phyloP scores from a whole-genome alignment of 2,888 invertebrate genomes.

The Tillus elongatus region DNA sequence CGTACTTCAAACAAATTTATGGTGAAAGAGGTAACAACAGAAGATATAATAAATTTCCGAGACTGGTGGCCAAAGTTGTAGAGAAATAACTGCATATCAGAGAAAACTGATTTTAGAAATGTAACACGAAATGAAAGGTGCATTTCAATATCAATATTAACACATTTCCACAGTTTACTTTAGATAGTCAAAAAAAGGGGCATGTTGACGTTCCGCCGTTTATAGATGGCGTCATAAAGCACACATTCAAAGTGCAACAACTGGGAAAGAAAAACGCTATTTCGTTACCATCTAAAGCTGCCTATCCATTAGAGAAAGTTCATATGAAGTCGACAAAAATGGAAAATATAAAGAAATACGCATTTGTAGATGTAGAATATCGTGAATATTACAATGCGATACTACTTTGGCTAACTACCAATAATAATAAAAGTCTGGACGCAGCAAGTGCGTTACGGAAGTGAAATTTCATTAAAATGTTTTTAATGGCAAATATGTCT shows the following conservation, averaged over 20 bases:
- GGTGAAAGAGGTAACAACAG: conserved; percentile 2
- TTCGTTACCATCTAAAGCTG: conserved; percentile 1
- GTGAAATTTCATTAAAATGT: too few species aligned
- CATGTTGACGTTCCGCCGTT: conserved; percentile 1
- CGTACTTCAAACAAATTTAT: background rate
- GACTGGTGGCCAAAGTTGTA: conserved; percentile 4
- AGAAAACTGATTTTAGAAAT: conserved; percentile 1
- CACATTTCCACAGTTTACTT: conserved; percentile 2
- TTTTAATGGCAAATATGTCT: too few species aligned
- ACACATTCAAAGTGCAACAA: conserved; percentile 3
- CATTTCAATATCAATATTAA: too few species aligned
- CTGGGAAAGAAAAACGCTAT: conserved; percentile 1
- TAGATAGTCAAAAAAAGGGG: background rate
- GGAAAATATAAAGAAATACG: conserved; percentile 3
- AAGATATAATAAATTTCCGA: conserved; percentile 1
- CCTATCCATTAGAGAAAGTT: conserved; percentile 3
- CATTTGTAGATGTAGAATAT: conserved; percentile 3
- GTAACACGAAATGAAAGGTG: conserved; percentile 1
- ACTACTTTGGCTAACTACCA: conserved; percentile 1
- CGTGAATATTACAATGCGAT: conserved; percentile 1
- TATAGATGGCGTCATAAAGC: conserved; percentile 1
- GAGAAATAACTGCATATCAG: conserved; percentile 1
- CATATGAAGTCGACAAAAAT: conserved; percentile 1
- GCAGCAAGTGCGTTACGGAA: too few species aligned
- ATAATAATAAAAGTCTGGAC: too few species aligned